Conservation (phyloP, 1,140 invertebrate species). For the Eumaeus atala region DNA sequence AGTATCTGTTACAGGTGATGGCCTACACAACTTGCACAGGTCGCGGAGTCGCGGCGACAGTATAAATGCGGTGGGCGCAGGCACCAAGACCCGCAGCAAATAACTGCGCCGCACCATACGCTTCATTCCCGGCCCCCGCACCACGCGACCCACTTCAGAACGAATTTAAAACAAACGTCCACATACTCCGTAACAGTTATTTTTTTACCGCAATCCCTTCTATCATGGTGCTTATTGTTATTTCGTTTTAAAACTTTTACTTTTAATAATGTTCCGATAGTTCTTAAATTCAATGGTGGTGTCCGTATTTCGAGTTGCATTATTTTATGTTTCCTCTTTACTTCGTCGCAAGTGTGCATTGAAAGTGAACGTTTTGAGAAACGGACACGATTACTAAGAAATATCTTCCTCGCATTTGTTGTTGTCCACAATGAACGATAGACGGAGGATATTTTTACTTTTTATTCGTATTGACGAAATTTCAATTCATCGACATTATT, state of each 20-base stretch:
- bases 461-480: constrained; percentile 20
- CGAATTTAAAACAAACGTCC: constrained; percentile 46
- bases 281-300: no score
- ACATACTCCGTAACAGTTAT: constrained; percentile 10
- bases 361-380: no score
- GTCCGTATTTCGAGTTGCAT: no score
- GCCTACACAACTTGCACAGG: constrained; percentile 73
- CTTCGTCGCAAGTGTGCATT: no score
- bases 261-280: background rate
- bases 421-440: constrained; percentile 2
- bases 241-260: constrained; percentile 2
- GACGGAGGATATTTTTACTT: constrained; percentile 1
- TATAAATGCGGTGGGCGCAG: constrained; percentile 76
- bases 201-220: constrained; percentile 1
- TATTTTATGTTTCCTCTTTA: no score
- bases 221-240: constrained; percentile 10
- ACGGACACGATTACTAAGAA: no score
- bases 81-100: constrained; percentile 66
- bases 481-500: constrained; percentile 30
- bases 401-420: constrained; percentile 9
- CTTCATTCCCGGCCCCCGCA: background rate
- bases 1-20: constrained; percentile 59
- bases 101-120: constrained; percentile 27
- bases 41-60: constrained; percentile 82
- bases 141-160: constrained; percentile 22